These are phyloP conservation scores for Oreonectes daqikongensis DNA, from an alignment of 2,797 vertebrate genomes.

Conservation along the genomic window DNA sequence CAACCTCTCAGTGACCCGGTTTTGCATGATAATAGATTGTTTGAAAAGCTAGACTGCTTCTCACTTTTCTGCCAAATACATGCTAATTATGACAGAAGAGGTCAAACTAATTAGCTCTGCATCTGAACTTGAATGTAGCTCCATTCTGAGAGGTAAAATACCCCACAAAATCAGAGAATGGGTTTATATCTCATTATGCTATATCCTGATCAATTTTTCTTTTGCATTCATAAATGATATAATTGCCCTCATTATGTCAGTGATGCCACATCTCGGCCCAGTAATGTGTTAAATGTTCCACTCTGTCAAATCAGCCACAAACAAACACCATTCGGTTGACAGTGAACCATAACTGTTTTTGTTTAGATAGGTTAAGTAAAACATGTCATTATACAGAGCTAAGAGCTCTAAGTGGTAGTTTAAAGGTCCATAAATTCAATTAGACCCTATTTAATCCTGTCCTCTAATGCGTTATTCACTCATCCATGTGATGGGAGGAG, in stretches of 20 bases:
- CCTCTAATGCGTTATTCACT: slow-evolving; percentile 67
- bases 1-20: slow-evolving; percentile 62
- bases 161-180: neutral
- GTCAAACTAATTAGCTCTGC: slow-evolving; percentile 81
- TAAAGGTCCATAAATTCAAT: slow-evolving; percentile 85
- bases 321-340: slow-evolving; percentile 72
- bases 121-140: slow-evolving; percentile 71
- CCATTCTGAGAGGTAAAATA: slow-evolving; percentile 60
- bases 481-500: slow-evolving; percentile 63
- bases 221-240: slow-evolving; percentile 18
- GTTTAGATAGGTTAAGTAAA: slow-evolving; percentile 82
- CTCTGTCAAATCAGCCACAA: slow-evolving; percentile 64
- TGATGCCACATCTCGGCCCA: slow-evolving; percentile 15
- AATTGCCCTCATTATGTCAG: slow-evolving; percentile 27
- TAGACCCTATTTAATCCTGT: slow-evolving; percentile 77
- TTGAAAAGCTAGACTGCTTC: slow-evolving; percentile 63
- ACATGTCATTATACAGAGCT: slow-evolving; percentile 77
- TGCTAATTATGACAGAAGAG: slow-evolving; percentile 79
- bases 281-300: slow-evolving; percentile 61
- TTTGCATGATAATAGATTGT: slow-evolving; percentile 72
- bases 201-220: neutral
- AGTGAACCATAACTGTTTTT: slow-evolving; percentile 74
- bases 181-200: slow-evolving; percentile 18
- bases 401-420: slow-evolving; percentile 78
- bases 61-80: slow-evolving; percentile 55